Percentiles rank a stretch among this genome's conserved stretches.
Evolutionary conservation across 2,888 invertebrate species (phyloP).

Genomic region (Tetanocera ferruginea): DNA sequence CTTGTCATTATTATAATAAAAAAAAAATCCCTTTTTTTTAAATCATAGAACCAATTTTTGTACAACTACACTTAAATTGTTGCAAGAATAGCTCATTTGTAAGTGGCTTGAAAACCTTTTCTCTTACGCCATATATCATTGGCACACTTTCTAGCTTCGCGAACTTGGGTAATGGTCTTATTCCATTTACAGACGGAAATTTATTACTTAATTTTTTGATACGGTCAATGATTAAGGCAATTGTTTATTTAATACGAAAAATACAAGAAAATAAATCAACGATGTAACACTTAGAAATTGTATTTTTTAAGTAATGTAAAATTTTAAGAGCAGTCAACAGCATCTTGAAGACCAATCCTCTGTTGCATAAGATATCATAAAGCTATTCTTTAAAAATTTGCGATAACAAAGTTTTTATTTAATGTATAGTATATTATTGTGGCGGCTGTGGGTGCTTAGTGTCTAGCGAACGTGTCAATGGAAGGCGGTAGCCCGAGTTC

Average conservation of each 20-base stretch:
- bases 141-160: constrained; percentile 5
- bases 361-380: no score
- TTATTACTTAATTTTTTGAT: constrained; percentile 1
- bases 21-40: constrained; percentile 23
- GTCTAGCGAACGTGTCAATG: no score
- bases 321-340: no score
- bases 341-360: no score
- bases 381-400: no score
- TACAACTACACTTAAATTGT: background rate
- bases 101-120: background rate
- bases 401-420: no score
- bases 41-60: background rate
- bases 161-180: constrained; percentile 8
- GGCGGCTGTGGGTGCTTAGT: no score
- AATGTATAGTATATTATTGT: no score
- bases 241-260: background rate
- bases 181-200: background rate
- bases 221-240: background rate
- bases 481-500: no score
- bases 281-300: no score
- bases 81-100: background rate
- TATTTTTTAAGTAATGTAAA: no score
- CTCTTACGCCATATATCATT: background rate
- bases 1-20: constrained; percentile 29
- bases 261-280: no score